Evolutionary conservation across 1,140 invertebrate species (phyloP), one percentile per base, ranked within the genome.

Genomic region (Drosophila guanche): DNA sequence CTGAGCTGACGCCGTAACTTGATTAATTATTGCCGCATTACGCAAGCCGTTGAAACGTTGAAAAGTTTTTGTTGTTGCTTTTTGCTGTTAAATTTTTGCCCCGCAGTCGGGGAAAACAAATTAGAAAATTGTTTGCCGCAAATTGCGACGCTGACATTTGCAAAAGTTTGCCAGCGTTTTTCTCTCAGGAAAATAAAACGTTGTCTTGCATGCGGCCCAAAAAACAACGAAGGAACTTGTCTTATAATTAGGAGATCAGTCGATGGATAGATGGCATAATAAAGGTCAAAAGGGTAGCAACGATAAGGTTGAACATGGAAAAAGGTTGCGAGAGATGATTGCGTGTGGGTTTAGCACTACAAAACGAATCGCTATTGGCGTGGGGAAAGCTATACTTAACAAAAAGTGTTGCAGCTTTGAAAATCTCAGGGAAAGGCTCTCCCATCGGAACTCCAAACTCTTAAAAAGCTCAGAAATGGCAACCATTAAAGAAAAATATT

Each of bases 21-120:
- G 54, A 85, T 85, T 85, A 85, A 85, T 85, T 85, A 80, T 85
- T 77, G 76, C 73, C 33, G 72, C 76, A 85, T 77, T 81, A 63
- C 60, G 57, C 56, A 63, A 79, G 47, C 54, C 58, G 33, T 37
- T 37, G 33, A 33, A 69, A 69, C 60, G 52, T 43, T 53, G 27
- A 47, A 68, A 76, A 68, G 45, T 66, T 75, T 46, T 10, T 14
- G 29, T 16, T 52, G 37, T 45, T 45, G 8, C 8, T 22, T 60
- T 63, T 10, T 10, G 48, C 14, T 51, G 25, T 23, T 33, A 14
- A 27, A 20, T 42, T 43, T 27, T 6, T 41, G 54, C 8, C 23
- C 45, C 25, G 41, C 33, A 33, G 27, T 22, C 27, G 71, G 75
- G 33, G 50, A 60, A 75, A 66, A 78, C 69, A 77, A 83, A 83